Evolutionary conservation across 2,797 vertebrate species (phyloP).

Genomic region (Eidolon dupreanum): DNA sequence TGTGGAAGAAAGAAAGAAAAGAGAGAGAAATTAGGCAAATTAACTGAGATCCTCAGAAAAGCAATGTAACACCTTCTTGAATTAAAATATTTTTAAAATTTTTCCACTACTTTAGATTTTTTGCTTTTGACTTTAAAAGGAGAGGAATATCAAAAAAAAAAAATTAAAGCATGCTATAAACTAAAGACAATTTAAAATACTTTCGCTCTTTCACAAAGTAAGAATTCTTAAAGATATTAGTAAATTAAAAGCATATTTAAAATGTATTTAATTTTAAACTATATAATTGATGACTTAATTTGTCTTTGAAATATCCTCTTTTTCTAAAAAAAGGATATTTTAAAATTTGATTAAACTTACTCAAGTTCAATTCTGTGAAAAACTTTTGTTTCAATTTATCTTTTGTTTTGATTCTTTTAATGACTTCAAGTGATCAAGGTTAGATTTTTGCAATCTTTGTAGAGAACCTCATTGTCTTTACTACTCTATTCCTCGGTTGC

Average conservation of each 20-base stretch:
- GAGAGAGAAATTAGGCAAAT: not conserved
- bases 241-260: not conserved
- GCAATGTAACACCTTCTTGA: not conserved
- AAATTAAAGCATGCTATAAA: not conserved
- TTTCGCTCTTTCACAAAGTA: not conserved
- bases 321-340: not conserved
- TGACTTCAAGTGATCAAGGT: not conserved
- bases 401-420: not conserved
- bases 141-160: not conserved
- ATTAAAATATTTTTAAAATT: not conserved
- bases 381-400: not conserved
- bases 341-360: not conserved
- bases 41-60: not conserved
- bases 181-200: not conserved
- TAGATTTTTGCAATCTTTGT: not conserved
- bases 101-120: not conserved
- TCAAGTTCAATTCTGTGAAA: not conserved
- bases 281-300: not conserved
- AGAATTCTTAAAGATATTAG: not conserved
- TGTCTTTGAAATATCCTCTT: not conserved
- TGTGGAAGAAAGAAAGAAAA: not conserved
- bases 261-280: not conserved
- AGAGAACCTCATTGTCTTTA: not conserved
- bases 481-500: not conserved
- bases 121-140: not conserved